Base-by-base conservation (phyloP, 2,797 vertebrate genomes). In the Enteromius paludinosus region DNA sequence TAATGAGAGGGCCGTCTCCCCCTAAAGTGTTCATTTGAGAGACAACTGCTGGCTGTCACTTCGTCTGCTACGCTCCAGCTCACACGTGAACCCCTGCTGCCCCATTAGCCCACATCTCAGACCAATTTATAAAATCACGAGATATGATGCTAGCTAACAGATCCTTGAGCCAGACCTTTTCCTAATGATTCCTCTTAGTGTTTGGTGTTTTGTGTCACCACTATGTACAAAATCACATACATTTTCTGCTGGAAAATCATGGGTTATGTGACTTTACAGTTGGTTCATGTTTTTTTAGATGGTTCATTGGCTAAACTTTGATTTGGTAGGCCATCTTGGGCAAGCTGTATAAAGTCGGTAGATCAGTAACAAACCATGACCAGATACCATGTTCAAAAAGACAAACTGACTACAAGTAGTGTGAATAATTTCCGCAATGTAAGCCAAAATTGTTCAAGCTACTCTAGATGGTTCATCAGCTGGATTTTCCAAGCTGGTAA, bases 41-140 rank as follows among this genome's bases (percentile, higher is more conserved):
- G 87, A 77, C 64, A 74, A 1, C 30, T 69, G 79, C 15, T 82
- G 85, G 88, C 59, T 3, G 87, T 83, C 83, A 28, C 84, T 78
- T 86, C 43, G 47, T 81, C 87, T 78, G 85, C 84, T 62, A 78
- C 25, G 71, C 87, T 87, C 80, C 79, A 69, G 77, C 84, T 47
- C 83, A 64, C 85, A 1, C 30, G 52, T 10, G 25, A 49, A 78
- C 20, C 47, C 33, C 33, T 30, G 25, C n/a, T 2, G 15, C n/a
- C 73, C 73, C 65, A 25, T 79, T 28, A 79, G 23, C 11, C 33
- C 6, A 6, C 17, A 9, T 83, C 89, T 91, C 91, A 86, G 85
- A 93, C 91, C 92, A 93, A 87, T 87, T 87, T 7, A 70, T n/a
- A 14, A 89, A 88, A 90, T 89, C 85, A 87, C 83, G 87, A 85